Percentiles rank a stretch among this genome's conserved stretches.
Conservation (phyloP, 1,140 invertebrate species). For the Drosophila pruinosa region DNA sequence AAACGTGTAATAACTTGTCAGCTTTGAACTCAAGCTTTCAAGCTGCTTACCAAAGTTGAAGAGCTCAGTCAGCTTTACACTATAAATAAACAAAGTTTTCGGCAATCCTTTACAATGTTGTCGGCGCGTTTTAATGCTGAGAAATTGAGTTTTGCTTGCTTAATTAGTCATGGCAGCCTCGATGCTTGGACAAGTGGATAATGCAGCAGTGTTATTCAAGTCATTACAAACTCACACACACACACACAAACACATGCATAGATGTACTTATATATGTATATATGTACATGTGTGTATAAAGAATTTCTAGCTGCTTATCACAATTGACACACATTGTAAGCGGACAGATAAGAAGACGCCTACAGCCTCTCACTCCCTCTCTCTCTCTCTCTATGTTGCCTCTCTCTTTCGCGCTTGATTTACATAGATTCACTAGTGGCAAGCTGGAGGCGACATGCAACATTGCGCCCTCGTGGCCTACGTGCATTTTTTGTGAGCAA, state of each 20-base stretch:
- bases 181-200: neutral
- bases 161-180: constrained; percentile 70
- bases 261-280: neutral
- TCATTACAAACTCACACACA: too few species aligned
- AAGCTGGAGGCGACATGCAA: neutral
- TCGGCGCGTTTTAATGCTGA: constrained; percentile 71
- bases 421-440: neutral
- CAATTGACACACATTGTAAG: constrained; percentile 64
- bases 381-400: neutral
- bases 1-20: neutral
- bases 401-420: neutral
- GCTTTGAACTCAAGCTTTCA: neutral
- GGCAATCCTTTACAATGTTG: constrained; percentile 71
- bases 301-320: constrained; percentile 50
- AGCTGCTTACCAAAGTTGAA: neutral
- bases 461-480: constrained; percentile 6
- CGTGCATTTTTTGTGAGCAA: neutral
- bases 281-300: neutral
- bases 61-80: constrained; percentile 4
- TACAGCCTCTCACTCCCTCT: constrained; percentile 3
- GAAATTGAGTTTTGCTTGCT: constrained; percentile 71
- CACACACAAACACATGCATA: neutral
- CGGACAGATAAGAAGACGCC: constrained; percentile 31
- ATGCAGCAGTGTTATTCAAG: neutral
- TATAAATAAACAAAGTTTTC: constrained; percentile 39